A percentile compares a stretch with the other conserved stretches of the same genome.
Conservation (phyloP, 1,140 invertebrate species). For the Saccostrea cuccullata region DNA sequence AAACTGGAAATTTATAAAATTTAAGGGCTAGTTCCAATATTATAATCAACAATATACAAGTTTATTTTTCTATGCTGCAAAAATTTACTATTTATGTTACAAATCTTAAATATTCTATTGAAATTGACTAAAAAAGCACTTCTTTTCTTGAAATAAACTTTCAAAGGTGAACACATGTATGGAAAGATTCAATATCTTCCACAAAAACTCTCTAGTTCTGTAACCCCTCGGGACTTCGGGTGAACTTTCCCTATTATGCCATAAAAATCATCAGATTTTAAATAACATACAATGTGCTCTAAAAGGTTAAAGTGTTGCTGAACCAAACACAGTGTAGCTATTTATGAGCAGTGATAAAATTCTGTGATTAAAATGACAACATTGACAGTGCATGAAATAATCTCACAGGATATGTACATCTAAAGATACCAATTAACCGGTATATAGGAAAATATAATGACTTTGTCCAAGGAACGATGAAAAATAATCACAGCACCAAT, state of each 20-base stretch:
- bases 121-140: too few species aligned
- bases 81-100: too few species aligned
- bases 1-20: too few species aligned
- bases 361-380: background rate
- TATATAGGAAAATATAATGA: constrained; percentile 1
- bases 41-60: too few species aligned
- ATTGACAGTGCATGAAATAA: background rate
- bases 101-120: too few species aligned
- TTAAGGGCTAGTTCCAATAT: too few species aligned
- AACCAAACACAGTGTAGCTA: background rate
- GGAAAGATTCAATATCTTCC: too few species aligned
- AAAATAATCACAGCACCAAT: constrained; percentile 26
- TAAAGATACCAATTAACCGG: background rate
- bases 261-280: background rate
- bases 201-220: too few species aligned
- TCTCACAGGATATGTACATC: constrained; percentile 15
- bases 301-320: background rate
- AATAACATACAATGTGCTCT: background rate
- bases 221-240: background rate
- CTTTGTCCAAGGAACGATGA: background rate
- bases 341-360: background rate
- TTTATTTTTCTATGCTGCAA: too few species aligned
- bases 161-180: too few species aligned
- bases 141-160: too few species aligned
- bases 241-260: background rate